Base-by-base conservation (phyloP, 2,113 vertebrate species). In the Zosterops japonicus region DNA sequence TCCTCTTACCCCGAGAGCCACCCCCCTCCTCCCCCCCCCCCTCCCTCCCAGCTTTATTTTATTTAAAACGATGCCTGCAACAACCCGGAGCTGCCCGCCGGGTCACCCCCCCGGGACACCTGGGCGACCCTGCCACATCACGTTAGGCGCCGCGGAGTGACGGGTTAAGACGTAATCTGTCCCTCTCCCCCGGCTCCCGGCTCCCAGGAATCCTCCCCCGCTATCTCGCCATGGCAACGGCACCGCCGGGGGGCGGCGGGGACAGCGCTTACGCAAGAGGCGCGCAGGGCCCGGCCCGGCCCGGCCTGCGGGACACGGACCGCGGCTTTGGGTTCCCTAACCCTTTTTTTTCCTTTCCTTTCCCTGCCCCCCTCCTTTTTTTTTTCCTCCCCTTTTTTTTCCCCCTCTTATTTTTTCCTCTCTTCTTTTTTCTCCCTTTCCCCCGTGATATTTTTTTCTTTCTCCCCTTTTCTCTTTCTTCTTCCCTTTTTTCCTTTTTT, bases 161-260 rank as follows among this genome's bases (percentile, higher is more conserved):
- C 97, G 97, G 96, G 96, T 96, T 96, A 79, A 89, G 64, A 97
- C 93, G 71, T 95, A 95, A 98, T 96, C 94, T 74, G 83, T 41
- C 69, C 42, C 22, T 76, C 35, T 78, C 47, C 9, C 72, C 90
- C 95, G 95, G 95, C 89, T 96, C 79, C 93, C 79, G 75, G 89
- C 95, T 97, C 97, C 95, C 97, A 92, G 96, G 96, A 97, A 96
- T 97, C 97, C 97, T 97, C 97, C 98, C 98, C 97, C 98, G 96
- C 97, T 95, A 97, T 78, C 95, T 98, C 98, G 98, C 99, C 99
- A 99, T 99, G 98, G 99, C 98, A 99, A 99, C 99, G 97, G 97
- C 97, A 93, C 98, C 97, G 95, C 97, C 97, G 98, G 97, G 96
- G 97, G 98, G 97, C 96, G 85, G 97, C 84, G 64, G 74, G 84